Evolutionary conservation across 2,888 invertebrate species (phyloP).

Genomic region (Parnassius mnemosyne): DNA sequence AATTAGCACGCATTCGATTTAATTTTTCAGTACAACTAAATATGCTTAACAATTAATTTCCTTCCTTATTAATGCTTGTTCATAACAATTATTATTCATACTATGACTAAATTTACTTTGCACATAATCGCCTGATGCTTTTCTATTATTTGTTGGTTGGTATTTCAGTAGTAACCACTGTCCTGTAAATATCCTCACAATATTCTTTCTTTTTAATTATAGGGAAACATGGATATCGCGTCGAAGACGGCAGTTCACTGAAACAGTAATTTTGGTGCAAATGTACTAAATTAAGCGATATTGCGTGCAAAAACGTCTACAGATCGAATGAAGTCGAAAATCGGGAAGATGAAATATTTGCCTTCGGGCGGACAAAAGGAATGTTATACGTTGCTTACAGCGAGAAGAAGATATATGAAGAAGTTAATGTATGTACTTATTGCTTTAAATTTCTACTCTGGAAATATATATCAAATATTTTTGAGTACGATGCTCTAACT

Average conservation of each 20-base stretch:
- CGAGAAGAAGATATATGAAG: slow-evolving; percentile 84
- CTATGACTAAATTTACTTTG: slow-evolving; percentile 12
- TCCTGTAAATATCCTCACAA: slow-evolving; percentile 64
- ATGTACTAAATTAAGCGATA: slow-evolving; percentile 30
- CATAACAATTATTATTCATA: neutral
- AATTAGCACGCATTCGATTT: slow-evolving; percentile 4
- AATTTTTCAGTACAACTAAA: slow-evolving; percentile 4
- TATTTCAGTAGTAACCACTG: slow-evolving; percentile 25
- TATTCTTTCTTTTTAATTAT: slow-evolving; percentile 62
- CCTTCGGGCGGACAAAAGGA: slow-evolving; percentile 80
- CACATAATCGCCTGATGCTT: slow-evolving; percentile 7
- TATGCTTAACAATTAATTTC: slow-evolving; percentile 4
- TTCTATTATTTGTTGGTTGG: slow-evolving; percentile 13
- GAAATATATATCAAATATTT: neutral
- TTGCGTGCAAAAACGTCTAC: slow-evolving; percentile 37
- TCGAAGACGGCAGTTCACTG: slow-evolving; percentile 24
- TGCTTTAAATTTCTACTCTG: slow-evolving; percentile 13
- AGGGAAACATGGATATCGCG: slow-evolving; percentile 32
- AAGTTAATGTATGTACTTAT: slow-evolving; percentile 81
- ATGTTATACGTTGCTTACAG: slow-evolving; percentile 81
- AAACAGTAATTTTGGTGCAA: slow-evolving; percentile 30
- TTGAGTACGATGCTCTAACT: too few species aligned
- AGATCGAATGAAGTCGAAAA: slow-evolving; percentile 76
- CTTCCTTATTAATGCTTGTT: slow-evolving; percentile 20
- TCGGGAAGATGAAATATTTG: slow-evolving; percentile 82